Percentiles rank a stretch among this genome's conserved stretches.
These are phyloP conservation scores for Cremastinae sp. DNA, from an alignment of 2,888 invertebrate genomes.

Conservation along the genomic window DNA sequence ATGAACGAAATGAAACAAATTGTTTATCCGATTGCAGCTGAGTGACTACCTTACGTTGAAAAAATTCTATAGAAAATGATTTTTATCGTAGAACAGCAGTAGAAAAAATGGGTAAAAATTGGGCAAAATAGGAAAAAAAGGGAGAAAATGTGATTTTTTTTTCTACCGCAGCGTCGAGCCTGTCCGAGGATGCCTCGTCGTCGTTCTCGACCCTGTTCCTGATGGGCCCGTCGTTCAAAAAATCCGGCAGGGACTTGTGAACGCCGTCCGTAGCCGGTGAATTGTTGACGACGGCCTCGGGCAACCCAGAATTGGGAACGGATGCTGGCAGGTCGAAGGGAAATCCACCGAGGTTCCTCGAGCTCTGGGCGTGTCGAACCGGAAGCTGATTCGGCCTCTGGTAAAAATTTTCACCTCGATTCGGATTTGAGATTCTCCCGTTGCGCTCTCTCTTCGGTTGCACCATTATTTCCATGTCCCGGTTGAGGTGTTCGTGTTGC, in stretches of 20 bases:
- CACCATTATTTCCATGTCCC: too few species aligned
- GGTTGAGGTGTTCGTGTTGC: too few species aligned
- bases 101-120: neutral
- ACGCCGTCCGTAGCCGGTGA: slow-evolving; percentile 72
- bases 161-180: slow-evolving; percentile 50
- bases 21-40: too few species aligned
- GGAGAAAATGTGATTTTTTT: neutral
- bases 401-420: neutral
- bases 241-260: slow-evolving; percentile 86
- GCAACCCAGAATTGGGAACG: slow-evolving; percentile 64
- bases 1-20: too few species aligned
- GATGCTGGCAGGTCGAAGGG: slow-evolving; percentile 75
- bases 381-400: slow-evolving; percentile 33
- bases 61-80: too few species aligned
- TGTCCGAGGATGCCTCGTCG: slow-evolving; percentile 36
- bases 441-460: too few species aligned
- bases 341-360: slow-evolving; percentile 65
- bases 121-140: neutral
- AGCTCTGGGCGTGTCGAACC: slow-evolving; percentile 15
- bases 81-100: too few species aligned
- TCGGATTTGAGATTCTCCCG: too few species aligned
- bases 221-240: slow-evolving; percentile 87
- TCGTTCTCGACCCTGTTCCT: slow-evolving; percentile 79
- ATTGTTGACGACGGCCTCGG: slow-evolving; percentile 62
- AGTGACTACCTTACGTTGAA: too few species aligned